phyloP scores from a whole-genome alignment of 2,113 vertebrate species.

The Castor canadensis region DNA sequence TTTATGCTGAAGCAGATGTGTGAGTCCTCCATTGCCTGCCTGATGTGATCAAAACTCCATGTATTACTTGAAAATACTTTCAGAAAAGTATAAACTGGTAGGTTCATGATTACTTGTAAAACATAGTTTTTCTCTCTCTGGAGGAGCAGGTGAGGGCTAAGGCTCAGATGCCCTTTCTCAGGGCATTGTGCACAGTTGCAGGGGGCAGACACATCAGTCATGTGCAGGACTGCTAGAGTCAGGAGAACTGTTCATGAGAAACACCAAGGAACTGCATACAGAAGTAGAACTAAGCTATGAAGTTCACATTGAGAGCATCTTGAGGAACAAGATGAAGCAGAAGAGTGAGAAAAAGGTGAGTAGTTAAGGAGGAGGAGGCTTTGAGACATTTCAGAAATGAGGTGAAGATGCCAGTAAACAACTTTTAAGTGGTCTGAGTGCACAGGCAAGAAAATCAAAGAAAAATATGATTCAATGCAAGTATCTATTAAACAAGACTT shows the following conservation, averaged over 20 bases:
- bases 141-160: background rate
- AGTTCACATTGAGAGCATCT: background rate
- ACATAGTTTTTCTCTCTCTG: background rate
- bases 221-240: too few relatives aligned
- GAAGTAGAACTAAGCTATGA: background rate
- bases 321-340: background rate
- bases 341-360: background rate
- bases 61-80: constrained; percentile 22
- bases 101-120: constrained; percentile 3
- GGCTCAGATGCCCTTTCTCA: background rate
- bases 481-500: background rate
- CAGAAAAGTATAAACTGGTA: background rate
- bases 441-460: background rate
- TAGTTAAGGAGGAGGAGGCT: background rate
- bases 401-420: background rate
- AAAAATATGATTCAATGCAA: background rate
- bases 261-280: background rate
- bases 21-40: background rate
- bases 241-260: background rate
- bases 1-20: constrained; percentile 68
- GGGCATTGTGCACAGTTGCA: background rate
- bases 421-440: background rate
- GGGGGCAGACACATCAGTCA: background rate
- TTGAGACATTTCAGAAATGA: constrained; percentile 3
- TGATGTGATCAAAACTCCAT: background rate